Base-by-base conservation (phyloP, 1,140 invertebrate species). In the Zeugodacus cucurbitae region DNA sequence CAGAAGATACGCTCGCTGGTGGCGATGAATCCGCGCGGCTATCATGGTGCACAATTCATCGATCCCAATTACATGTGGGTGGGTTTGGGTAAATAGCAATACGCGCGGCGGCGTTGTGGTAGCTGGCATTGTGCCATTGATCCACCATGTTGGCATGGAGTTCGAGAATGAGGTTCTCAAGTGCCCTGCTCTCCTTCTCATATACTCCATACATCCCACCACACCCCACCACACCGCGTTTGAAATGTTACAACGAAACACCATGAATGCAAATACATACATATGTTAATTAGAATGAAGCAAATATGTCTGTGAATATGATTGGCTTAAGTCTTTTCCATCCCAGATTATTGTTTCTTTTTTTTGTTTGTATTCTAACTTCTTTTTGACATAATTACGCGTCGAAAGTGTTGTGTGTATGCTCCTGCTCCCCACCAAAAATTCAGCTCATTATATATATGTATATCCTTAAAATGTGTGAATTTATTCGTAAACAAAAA, bases 121-220 rank as follows among this genome's bases (percentile, higher is more conserved):
- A 82, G 92, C 97, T 99, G 88, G 97, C 96, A 37, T 98, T 97
- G 94, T 99, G 98, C 86, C 99, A 93, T 1, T 99, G 94, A 26
- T 97, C 96, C 3, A 97, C 97, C 26, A 98, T 94, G 91, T 98
- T 95, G 95, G 97, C 96, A 1, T 97, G 97, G 59, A 98, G 93
- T 26, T 94, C 94, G 88, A 94, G 74, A 82, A 82, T 48, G 41
- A 82, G 85, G 29, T 86, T 54, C 85, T 57, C 44, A 86, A 57
- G 5, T 58, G 85, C 57, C 85, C 85, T 86, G 85, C 85, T 86
- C 57, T 59, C 54, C 20, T 59, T 87, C 86, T 87, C 86, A 87
- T 29, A 20, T 10, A 34, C 34, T 37, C 29, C 32, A 17, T 14
- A 34, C 11, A 62, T 62, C 3, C 67, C 32, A 82, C 74, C 74